Conservation (phyloP, 2,113 vertebrate genomes). For the Sphyrna mokarran region DNA sequence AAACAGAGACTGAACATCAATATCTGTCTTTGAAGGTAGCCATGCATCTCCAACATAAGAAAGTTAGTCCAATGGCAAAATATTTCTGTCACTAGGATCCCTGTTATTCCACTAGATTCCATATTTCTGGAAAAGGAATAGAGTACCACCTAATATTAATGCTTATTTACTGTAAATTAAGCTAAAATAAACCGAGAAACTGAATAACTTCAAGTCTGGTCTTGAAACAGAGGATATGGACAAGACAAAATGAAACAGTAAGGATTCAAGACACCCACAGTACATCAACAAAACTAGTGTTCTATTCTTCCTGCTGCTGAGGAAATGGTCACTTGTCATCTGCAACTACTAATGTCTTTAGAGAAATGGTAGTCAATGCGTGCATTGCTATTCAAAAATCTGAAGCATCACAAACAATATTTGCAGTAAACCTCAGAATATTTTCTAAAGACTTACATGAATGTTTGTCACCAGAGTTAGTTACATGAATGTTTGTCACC, state of each 20-base stretch:
- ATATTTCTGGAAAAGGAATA: not conserved
- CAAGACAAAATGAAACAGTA: not conserved
- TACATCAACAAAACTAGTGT: not conserved
- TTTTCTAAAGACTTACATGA: not conserved
- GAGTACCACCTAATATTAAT: not conserved
- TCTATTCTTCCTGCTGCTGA: not conserved
- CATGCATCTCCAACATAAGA: not conserved
- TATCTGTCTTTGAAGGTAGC: not conserved
- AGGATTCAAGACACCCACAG: not conserved
- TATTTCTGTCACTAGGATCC: not conserved
- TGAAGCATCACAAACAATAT: not conserved
- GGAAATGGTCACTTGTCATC: not conserved
- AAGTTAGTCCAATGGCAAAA: not conserved
- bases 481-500: not conserved
- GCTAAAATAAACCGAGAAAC: not conserved
- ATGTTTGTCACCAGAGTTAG: not conserved
- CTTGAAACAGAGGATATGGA: not conserved
- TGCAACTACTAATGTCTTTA: not conserved
- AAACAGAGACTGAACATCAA: not conserved
- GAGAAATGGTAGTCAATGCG: not conserved
- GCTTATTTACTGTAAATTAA: not conserved
- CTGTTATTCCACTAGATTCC: not conserved
- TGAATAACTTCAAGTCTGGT: not conserved
- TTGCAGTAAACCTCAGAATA: not conserved
- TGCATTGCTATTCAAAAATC: not conserved